Conservation (phyloP, 1,140 invertebrate genomes). For the Latrodectus geometricus region DNA sequence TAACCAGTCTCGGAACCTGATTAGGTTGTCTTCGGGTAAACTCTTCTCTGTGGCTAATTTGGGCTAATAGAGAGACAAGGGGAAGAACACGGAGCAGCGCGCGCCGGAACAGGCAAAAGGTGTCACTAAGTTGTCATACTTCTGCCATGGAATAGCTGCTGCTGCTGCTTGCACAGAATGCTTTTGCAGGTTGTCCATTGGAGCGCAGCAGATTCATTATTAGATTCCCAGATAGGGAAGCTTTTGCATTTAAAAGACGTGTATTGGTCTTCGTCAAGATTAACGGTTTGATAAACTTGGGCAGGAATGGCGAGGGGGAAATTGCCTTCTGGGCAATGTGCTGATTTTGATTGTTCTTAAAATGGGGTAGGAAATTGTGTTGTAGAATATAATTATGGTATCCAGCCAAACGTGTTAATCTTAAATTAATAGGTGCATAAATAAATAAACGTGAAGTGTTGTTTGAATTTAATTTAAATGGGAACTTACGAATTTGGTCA, state of each 20-base stretch:
- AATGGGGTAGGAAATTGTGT: background rate
- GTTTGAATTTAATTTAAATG: background rate
- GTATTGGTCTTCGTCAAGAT: background rate
- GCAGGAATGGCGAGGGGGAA: background rate
- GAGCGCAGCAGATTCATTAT: background rate
- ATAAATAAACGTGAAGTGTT: background rate
- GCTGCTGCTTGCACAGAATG: constrained; percentile 7
- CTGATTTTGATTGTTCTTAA: background rate
- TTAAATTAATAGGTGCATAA: background rate
- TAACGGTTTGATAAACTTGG: background rate
- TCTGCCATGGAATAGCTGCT: background rate
- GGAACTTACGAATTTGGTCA: no score
- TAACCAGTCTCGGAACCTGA: constrained; percentile 38
- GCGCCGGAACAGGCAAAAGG: background rate
- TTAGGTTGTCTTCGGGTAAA: constrained; percentile 55
- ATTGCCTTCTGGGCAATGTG: background rate
- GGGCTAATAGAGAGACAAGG: constrained; percentile 50
- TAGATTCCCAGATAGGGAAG: background rate
- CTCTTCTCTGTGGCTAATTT: constrained; percentile 51
- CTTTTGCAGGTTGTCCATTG: background rate
- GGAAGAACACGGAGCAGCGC: background rate
- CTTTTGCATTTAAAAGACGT: background rate
- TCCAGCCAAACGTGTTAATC: background rate
- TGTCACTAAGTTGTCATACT: constrained; percentile 30
- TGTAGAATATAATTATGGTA: background rate